Evolutionary conservation across 2,113 vertebrate species (phyloP).

Genomic region (Xerus inauris): DNA sequence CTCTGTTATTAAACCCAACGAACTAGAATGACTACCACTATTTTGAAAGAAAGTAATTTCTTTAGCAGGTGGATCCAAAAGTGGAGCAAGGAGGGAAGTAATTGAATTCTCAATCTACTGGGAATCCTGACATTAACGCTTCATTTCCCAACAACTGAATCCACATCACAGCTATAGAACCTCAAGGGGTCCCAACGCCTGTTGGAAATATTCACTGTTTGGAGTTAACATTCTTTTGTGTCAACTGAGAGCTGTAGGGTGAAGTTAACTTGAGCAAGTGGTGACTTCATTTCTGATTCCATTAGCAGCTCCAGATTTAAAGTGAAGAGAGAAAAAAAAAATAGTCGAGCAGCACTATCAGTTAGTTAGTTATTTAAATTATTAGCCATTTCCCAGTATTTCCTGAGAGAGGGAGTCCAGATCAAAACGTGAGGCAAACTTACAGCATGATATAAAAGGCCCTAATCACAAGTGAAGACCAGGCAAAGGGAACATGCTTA

Average conservation of each 20-base stretch:
- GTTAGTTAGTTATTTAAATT: conserved; percentile 67
- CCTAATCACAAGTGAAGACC: neutral
- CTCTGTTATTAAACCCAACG: conserved; percentile 36
- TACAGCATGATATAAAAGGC: neutral
- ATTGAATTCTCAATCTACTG: conserved; percentile 45
- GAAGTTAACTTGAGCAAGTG: neutral
- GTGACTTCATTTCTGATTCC: conserved; percentile 42
- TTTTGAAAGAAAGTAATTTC: neutral
- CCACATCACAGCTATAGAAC: neutral
- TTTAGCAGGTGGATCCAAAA: conserved; percentile 44
- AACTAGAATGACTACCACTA: conserved; percentile 41
- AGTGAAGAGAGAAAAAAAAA: neutral
- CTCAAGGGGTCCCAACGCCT: neutral
- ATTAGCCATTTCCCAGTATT: conserved; percentile 50
- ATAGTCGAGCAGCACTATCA: neutral
- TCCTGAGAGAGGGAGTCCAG: conserved; percentile 59
- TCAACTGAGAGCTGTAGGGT: conserved; percentile 16
- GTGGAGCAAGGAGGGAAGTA: neutral
- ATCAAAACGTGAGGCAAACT: conserved; percentile 66
- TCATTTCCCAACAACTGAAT: neutral
- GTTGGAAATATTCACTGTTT: neutral
- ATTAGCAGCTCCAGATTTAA: conserved; percentile 50
- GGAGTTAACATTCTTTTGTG: neutral
- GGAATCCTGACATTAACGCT: conserved; percentile 14
- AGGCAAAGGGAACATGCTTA: conserved; percentile 27